phyloP scores from a whole-genome alignment of 2,797 vertebrate genomes.

The Xiphophorus birchmanni region DNA sequence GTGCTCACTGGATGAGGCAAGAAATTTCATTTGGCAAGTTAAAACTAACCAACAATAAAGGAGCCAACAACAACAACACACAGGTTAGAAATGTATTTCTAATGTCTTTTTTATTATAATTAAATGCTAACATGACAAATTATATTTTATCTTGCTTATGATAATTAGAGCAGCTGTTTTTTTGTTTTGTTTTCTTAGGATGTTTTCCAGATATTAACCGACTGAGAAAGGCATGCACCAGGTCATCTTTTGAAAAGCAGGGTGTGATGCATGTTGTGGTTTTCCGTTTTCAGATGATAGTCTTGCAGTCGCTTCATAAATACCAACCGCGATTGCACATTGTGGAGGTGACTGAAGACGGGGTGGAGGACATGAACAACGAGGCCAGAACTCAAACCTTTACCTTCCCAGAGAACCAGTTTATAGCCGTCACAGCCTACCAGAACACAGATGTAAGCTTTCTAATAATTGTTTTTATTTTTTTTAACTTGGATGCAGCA shows the following conservation, averaged over 20 bases:
- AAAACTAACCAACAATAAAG: constrained; percentile 98
- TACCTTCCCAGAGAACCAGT: constrained; percentile 96
- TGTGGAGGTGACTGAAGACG: constrained; percentile 96
- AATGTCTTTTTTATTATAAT: background rate
- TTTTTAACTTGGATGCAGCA: background rate
- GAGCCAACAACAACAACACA: constrained; percentile 95
- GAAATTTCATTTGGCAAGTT: constrained; percentile 98
- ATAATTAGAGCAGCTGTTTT: background rate
- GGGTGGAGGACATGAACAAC: constrained; percentile 93
- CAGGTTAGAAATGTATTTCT: constrained; percentile 82
- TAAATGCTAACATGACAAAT: background rate
- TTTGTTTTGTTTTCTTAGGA: background rate
- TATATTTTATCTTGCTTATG: background rate
- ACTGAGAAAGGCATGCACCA: background rate
- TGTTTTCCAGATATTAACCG: background rate
- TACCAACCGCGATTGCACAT: constrained; percentile 97
- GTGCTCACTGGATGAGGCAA: constrained; percentile 98
- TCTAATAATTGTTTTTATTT: constrained; percentile 1
- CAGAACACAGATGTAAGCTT: constrained; percentile 96
- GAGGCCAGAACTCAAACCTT: constrained; percentile 95
- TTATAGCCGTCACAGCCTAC: constrained; percentile 97
- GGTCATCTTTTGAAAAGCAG: background rate
- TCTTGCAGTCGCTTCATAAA: constrained; percentile 97
- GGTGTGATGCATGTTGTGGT: background rate
- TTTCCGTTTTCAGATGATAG: constrained; percentile 88